Percentiles rank a stretch among this genome's conserved stretches.
These are phyloP conservation scores for Sciurus niger DNA, from an alignment of 2,113 vertebrate genomes.

Conservation along the genomic window DNA sequence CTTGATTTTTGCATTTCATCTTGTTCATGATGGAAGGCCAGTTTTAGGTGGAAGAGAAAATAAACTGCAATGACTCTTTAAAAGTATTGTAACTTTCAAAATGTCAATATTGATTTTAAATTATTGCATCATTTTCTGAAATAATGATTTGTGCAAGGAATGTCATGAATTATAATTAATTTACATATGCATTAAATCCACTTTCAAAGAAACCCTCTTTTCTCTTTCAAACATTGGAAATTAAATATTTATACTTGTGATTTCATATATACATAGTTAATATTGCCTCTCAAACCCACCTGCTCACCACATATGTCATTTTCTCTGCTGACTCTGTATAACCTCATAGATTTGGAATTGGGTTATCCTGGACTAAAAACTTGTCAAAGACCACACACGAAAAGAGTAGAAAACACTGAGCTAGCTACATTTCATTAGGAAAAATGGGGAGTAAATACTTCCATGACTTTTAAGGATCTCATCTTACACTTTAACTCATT, in stretches of 20 bases:
- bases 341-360: conserved; percentile 6
- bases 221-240: conserved; percentile 72
- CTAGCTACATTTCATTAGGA: neutral
- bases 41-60: conserved; percentile 28
- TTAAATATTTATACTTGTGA: conserved; percentile 82
- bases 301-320: conserved; percentile 61
- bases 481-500: conserved; percentile 49
- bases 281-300: conserved; percentile 72
- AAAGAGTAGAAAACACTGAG: neutral
- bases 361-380: neutral
- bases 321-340: conserved; percentile 48
- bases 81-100: conserved; percentile 70
- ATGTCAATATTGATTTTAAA: conserved; percentile 81
- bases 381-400: neutral
- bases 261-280: conserved; percentile 81
- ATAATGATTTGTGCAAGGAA: conserved; percentile 77
- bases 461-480: neutral
- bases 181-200: conserved; percentile 77
- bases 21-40: neutral
- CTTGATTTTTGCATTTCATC: conserved; percentile 34
- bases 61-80: conserved; percentile 19
- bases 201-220: conserved; percentile 69
- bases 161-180: conserved; percentile 83
- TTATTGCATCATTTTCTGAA: conserved; percentile 80
- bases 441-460: neutral